Evolutionary conservation across 2,888 invertebrate genomes (phyloP).

Genomic region (Hoplodrina blanda): DNA sequence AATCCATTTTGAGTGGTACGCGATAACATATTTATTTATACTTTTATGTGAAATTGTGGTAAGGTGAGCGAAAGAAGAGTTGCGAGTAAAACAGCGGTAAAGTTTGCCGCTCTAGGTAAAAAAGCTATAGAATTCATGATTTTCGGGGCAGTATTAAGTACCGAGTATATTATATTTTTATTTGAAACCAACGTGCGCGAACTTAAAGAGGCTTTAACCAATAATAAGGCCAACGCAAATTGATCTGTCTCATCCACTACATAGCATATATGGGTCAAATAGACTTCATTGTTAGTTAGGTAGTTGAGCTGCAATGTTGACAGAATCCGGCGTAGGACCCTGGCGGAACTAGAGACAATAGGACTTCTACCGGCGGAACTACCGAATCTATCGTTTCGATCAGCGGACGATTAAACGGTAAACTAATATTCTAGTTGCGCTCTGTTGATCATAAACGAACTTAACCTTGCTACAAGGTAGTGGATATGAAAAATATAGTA

Average conservation of each 20-base stretch:
- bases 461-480: no score
- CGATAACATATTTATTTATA: no score
- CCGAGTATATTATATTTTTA: no score
- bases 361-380: neutral
- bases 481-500: neutral
- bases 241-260: neutral
- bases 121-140: no score
- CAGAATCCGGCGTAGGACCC: neutral
- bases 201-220: neutral
- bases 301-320: neutral
- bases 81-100: no score
- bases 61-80: no score
- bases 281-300: neutral
- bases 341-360: neutral
- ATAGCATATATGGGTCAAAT: neutral
- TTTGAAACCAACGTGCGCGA: no score
- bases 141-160: no score
- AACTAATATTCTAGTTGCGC: conserved; percentile 13
- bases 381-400: neutral
- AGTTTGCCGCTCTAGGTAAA: no score
- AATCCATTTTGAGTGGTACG: no score
- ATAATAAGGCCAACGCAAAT: neutral
- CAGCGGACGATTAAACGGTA: neutral
- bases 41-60: no score
- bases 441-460: neutral